Evolutionary conservation across 1,140 invertebrate genomes (phyloP).

Genomic region (Musca vetustissima): DNA sequence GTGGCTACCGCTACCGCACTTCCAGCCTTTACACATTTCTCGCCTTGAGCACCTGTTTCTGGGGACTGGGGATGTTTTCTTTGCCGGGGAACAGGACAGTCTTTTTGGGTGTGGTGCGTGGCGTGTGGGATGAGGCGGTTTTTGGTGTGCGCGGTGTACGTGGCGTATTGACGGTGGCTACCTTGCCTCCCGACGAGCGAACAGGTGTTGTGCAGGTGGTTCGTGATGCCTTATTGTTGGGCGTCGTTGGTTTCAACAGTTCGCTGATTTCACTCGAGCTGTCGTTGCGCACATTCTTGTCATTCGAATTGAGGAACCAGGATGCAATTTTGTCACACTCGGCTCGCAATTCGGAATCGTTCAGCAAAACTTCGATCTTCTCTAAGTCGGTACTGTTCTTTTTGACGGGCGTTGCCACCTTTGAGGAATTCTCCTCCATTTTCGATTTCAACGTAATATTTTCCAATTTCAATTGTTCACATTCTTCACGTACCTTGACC

Average conservation of each 20-base stretch:
- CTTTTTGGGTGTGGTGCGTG: constrained; percentile 50
- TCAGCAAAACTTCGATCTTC: constrained; percentile 50
- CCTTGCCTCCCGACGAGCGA: constrained; percentile 12
- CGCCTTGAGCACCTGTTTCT: constrained; percentile 52
- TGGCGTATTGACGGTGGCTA: constrained; percentile 36
- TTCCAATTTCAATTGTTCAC: constrained; percentile 52
- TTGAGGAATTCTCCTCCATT: constrained; percentile 33
- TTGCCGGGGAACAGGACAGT: constrained; percentile 47
- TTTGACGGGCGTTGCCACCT: constrained; percentile 34
- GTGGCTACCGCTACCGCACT: not conserved
- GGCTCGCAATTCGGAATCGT: constrained; percentile 47
- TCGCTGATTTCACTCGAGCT: constrained; percentile 45
- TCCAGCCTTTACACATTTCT: constrained; percentile 40
- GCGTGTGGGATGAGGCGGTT: constrained; percentile 32
- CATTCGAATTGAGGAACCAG: constrained; percentile 47
- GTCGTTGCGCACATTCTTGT: constrained; percentile 49
- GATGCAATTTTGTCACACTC: constrained; percentile 52
- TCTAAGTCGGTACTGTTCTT: constrained; percentile 51
- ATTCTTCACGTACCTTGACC: constrained; percentile 50
- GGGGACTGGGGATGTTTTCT: constrained; percentile 50
- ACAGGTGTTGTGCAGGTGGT: constrained; percentile 37
- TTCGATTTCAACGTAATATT: constrained; percentile 53
- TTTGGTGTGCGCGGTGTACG: constrained; percentile 42
- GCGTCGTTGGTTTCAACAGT: constrained; percentile 32
- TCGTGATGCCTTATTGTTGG: constrained; percentile 37